Percentiles rank a stretch among this genome's conserved stretches.
phyloP scores from a whole-genome alignment of 2,888 invertebrate species.

The Amiota minor region DNA sequence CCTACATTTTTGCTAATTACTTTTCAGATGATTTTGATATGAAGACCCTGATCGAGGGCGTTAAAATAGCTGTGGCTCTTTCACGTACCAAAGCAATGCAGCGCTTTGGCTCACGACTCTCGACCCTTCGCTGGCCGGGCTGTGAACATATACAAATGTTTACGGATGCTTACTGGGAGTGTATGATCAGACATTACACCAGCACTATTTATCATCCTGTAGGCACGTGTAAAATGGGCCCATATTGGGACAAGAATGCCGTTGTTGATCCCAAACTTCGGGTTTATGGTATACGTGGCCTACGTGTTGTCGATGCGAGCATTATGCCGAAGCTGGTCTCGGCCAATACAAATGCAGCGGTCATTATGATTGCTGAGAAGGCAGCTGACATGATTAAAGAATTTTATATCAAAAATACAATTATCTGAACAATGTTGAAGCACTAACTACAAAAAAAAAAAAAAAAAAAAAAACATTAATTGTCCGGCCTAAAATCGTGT shows the following conservation, averaged over 20 bases:
- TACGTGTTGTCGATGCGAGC: slow-evolving; percentile 88
- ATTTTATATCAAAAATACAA: slow-evolving; percentile 80
- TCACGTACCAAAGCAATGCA: slow-evolving; percentile 86
- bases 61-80: slow-evolving; percentile 87
- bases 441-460: too few relatives aligned
- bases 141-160: slow-evolving; percentile 81
- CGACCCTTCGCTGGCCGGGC: slow-evolving; percentile 83
- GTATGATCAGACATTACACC: slow-evolving; percentile 88
- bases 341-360: slow-evolving; percentile 89
- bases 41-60: slow-evolving; percentile 86
- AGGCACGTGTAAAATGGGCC: slow-evolving; percentile 92
- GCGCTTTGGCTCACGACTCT: slow-evolving; percentile 81
- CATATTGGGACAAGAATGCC: slow-evolving; percentile 87
- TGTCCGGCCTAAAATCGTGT: background rate
- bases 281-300: slow-evolving; percentile 85
- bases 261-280: slow-evolving; percentile 86
- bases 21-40: slow-evolving; percentile 86
- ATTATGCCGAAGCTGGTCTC: slow-evolving; percentile 90
- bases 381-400: slow-evolving; percentile 91
- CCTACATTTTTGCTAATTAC: slow-evolving; percentile 94
- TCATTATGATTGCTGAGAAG: slow-evolving; percentile 93
- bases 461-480: background rate
- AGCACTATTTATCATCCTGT: slow-evolving; percentile 90
- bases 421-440: slow-evolving; percentile 56
- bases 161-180: slow-evolving; percentile 88